These are phyloP conservation scores for Dissostichus mawsoni DNA, from an alignment of 2,113 vertebrate species.

Conservation along the genomic window DNA sequence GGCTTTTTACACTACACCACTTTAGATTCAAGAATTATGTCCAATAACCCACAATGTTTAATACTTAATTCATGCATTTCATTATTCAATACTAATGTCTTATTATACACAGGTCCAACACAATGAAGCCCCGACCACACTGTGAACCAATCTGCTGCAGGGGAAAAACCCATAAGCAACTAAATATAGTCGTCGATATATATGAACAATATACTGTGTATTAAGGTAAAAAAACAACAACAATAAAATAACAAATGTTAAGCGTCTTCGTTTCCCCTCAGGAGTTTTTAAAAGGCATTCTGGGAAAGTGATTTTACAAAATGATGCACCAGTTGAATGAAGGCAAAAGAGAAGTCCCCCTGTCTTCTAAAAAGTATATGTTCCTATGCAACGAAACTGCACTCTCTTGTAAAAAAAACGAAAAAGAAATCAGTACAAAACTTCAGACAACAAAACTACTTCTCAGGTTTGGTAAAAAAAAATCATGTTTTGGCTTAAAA, in stretches of 20 bases:
- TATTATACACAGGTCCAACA: conserved; percentile 3
- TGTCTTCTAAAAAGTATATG: no score
- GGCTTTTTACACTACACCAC: conserved; percentile 28
- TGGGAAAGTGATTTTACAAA: conserved; percentile 3
- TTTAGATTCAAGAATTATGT: conserved; percentile 32
- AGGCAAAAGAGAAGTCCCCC: background rate
- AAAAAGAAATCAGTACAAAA: no score
- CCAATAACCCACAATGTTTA: conserved; percentile 24
- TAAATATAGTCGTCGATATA: no score
- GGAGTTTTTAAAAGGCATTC: conserved; percentile 15
- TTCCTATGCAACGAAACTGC: no score
- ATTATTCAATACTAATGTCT: conserved; percentile 3
- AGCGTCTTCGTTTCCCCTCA: background rate
- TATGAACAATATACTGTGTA: no score
- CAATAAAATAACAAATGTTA: background rate
- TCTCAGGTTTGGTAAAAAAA: no score
- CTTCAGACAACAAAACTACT: no score
- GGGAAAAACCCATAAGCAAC: background rate
- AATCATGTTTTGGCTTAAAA: no score
- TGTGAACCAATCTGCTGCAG: background rate
- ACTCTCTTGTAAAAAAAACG: no score
- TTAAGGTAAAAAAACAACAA: background rate
- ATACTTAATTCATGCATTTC: conserved; percentile 41
- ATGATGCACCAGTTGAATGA: background rate
- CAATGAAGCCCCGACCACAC: background rate